Conservation (phyloP, 1,140 invertebrate species). For the Cylas formicarius region DNA sequence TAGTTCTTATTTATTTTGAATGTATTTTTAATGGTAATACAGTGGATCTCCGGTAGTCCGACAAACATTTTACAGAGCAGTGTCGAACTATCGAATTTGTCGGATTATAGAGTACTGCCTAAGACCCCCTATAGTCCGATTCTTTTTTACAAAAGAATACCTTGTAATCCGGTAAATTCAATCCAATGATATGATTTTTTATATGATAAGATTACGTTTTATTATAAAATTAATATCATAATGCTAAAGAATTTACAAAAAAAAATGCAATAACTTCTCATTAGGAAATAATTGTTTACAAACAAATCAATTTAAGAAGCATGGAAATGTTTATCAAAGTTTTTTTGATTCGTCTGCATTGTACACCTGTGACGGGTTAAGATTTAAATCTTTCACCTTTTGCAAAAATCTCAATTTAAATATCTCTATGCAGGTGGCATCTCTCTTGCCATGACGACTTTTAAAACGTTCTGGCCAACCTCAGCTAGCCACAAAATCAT, state of each 20-base stretch:
- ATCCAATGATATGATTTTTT: conserved; percentile 1
- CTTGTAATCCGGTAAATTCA: conserved; percentile 12
- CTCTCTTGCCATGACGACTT: conserved; percentile 12
- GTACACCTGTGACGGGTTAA: conserved; percentile 31
- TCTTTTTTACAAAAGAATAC: conserved; percentile 14
- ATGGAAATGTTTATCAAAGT: conserved; percentile 30
- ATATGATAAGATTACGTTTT: conserved; percentile 10
- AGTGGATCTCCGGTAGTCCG: conserved; percentile 16
- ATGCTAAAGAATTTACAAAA: no score
- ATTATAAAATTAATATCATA: conserved; percentile 28
- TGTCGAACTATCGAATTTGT: no score
- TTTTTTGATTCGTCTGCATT: conserved; percentile 32
- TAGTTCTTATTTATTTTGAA: no score
- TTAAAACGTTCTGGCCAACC: conserved; percentile 13
- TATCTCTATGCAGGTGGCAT: conserved; percentile 15
- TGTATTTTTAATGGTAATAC: no score
- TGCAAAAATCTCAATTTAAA: no score
- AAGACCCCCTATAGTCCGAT: no score
- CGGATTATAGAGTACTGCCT: no score
- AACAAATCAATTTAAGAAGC: conserved; percentile 25
- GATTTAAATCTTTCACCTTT: no score
- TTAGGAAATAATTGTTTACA: conserved; percentile 25
- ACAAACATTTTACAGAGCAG: no score
- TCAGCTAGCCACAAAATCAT: conserved; percentile 37
- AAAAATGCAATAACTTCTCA: conserved; percentile 28